These are phyloP conservation scores for Homarus gammarus DNA, from an alignment of 2,888 invertebrate species.

Conservation along the genomic window DNA sequence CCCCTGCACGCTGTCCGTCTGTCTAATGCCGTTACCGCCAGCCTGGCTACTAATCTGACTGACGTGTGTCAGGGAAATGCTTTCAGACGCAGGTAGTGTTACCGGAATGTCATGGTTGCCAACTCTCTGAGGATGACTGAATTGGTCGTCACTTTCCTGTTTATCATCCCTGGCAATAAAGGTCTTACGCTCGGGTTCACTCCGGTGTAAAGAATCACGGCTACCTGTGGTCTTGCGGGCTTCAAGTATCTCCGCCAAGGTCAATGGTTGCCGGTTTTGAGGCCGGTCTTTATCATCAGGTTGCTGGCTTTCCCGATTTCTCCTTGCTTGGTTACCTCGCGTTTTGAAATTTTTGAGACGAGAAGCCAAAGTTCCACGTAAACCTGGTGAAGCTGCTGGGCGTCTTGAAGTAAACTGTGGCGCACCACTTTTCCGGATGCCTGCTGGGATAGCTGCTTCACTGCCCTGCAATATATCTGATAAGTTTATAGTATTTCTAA, in stretches of 20 bases:
- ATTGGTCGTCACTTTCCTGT: background rate
- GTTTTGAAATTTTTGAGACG: background rate
- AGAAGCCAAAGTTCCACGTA: background rate
- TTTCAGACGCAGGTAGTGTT: too few relatives aligned
- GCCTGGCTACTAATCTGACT: too few relatives aligned
- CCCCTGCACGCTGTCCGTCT: too few relatives aligned
- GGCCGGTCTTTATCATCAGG: background rate
- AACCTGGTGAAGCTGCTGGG: background rate
- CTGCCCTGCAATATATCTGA: background rate
- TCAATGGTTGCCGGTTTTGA: conserved; percentile 6
- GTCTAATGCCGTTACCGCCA: too few relatives aligned
- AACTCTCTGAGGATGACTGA: too few relatives aligned
- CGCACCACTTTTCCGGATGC: background rate
- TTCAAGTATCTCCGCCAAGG: conserved; percentile 38
- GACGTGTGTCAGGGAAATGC: too few relatives aligned
- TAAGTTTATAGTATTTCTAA: background rate
- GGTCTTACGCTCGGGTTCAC: background rate
- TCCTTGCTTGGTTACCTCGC: background rate
- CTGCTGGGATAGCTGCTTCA: background rate
- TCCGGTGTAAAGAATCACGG: background rate
- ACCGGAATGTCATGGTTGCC: too few relatives aligned
- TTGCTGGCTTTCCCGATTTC: background rate
- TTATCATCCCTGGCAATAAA: background rate
- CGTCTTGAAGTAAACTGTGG: too few relatives aligned
- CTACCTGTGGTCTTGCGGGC: conserved; percentile 7